phyloP scores from a whole-genome alignment of 2,888 invertebrate genomes.

The Acleris holmiana region DNA sequence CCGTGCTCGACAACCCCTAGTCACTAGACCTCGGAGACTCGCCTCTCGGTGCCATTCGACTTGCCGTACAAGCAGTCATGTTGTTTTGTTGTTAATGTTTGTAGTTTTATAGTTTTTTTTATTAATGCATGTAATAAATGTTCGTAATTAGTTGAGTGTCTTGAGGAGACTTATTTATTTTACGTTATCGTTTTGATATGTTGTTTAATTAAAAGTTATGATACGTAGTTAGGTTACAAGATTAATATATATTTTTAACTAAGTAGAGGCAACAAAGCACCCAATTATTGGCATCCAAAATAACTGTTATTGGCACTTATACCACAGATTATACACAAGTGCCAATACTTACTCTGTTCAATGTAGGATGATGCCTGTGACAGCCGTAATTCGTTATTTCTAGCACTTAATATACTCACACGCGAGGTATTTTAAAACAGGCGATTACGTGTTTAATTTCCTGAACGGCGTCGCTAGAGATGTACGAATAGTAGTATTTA shows the following conservation, averaged over 20 bases:
- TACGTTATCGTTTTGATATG: slow-evolving; percentile 15
- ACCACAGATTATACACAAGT: too few species aligned
- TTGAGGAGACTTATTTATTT: slow-evolving; percentile 21
- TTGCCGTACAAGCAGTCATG: slow-evolving; percentile 7
- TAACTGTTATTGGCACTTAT: too few species aligned
- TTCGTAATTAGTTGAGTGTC: background rate
- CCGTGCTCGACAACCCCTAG: too few species aligned
- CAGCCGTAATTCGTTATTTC: too few species aligned
- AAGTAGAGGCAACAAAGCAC: background rate
- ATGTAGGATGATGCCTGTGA: too few species aligned
- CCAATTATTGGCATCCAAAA: too few species aligned
- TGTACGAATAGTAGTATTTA: too few species aligned
- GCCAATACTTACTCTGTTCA: too few species aligned
- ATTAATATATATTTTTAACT: slow-evolving; percentile 20
- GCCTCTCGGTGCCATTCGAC: slow-evolving; percentile 10
- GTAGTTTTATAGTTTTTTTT: slow-evolving; percentile 3
- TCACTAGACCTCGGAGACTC: background rate
- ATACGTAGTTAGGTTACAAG: slow-evolving; percentile 6
- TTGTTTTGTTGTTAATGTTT: slow-evolving; percentile 21
- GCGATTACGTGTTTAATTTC: too few species aligned
- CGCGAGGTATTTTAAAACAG: too few species aligned
- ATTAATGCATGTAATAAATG: background rate
- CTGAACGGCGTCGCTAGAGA: too few species aligned
- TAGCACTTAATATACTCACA: too few species aligned
- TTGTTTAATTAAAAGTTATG: slow-evolving; percentile 13